Evolutionary conservation across 92 coral and sea anemone genomes (phyloP).

Genomic region (Phenganax marumi): DNA sequence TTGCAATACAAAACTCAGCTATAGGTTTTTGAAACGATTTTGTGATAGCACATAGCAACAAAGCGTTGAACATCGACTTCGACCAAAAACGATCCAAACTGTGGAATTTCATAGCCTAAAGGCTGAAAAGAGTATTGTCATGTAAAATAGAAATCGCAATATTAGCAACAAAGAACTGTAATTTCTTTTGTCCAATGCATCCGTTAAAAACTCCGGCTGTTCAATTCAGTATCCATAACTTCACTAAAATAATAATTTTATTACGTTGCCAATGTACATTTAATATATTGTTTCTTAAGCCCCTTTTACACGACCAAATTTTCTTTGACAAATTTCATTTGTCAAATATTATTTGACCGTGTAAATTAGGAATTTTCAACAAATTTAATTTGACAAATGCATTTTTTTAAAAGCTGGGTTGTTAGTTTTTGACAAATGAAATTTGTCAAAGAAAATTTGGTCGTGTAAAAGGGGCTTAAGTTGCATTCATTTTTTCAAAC

Average conservation of each 20-base stretch:
- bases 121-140: not conserved
- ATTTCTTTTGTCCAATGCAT: not conserved
- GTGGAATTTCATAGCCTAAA: not conserved
- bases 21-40: not conserved
- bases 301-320: no score
- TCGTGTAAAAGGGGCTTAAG: no score
- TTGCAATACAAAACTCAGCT: slow-evolving; percentile 1
- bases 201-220: slow-evolving; percentile 10
- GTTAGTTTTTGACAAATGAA: no score
- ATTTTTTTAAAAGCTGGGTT: no score
- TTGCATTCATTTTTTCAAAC: not conserved
- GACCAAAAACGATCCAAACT: not conserved
- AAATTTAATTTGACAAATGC: no score
- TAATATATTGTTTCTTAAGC: no score
- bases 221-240: not conserved
- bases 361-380: no score
- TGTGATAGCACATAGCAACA: not conserved
- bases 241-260: not conserved
- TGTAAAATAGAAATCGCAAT: not conserved
- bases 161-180: not conserved
- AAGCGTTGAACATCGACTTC: not conserved
- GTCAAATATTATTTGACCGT: no score
- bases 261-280: not conserved
- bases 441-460: no score
- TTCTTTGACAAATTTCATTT: no score